phyloP scores from a whole-genome alignment of 2,888 invertebrate species.

The Acrobeloides nanus region DNA sequence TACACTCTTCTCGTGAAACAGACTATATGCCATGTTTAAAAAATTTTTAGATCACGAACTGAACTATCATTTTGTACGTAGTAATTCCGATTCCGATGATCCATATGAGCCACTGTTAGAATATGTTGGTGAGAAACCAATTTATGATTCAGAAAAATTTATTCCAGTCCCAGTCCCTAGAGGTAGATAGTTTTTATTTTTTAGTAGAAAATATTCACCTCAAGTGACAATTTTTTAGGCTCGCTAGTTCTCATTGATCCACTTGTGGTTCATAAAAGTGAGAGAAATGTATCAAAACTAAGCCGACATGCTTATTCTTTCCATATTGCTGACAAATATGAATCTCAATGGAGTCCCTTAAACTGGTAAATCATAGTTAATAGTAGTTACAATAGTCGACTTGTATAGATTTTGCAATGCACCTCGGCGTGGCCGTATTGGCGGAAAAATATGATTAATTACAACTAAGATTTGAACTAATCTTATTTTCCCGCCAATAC shows the following conservation, averaged over 20 bases:
- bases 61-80: constrained; percentile 45
- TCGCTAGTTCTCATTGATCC: constrained; percentile 82
- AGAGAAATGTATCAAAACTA: constrained; percentile 70
- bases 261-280: constrained; percentile 84
- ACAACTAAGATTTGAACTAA: too few species aligned
- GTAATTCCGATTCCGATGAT: constrained; percentile 8
- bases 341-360: constrained; percentile 12
- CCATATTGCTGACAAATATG: constrained; percentile 73
- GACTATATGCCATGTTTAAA: too few species aligned
- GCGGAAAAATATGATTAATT: too few species aligned
- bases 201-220: constrained; percentile 2
- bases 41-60: too few species aligned
- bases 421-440: too few species aligned
- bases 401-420: too few species aligned
- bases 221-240: constrained; percentile 58
- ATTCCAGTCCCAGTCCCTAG: constrained; percentile 72
- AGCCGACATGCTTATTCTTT: constrained; percentile 92
- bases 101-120: constrained; percentile 29
- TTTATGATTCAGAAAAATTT: constrained; percentile 65
- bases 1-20: constrained; percentile 12
- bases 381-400: too few species aligned
- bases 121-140: constrained; percentile 41
- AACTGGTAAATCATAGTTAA: constrained; percentile 31
- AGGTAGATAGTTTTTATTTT: constrained; percentile 61
- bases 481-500: too few species aligned